Evolutionary conservation across 2,888 invertebrate species (phyloP).

Genomic region (Ectemnius lituratus): DNA sequence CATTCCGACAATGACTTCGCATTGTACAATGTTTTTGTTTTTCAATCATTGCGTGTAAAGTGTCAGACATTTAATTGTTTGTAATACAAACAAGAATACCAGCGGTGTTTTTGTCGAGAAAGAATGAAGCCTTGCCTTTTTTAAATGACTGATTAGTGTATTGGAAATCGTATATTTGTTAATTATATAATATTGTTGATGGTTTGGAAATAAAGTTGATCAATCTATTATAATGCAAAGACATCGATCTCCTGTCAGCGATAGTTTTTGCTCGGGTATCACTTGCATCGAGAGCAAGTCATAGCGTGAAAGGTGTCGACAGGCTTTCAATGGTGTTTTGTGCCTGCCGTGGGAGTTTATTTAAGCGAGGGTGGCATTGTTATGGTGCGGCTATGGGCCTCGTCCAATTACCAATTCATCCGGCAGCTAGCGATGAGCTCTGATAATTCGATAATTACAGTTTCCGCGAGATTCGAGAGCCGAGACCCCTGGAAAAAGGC

Average conservation of each 20-base stretch:
- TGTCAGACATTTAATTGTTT: no score
- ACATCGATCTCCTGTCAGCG: no score
- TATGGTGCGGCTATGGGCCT: slow-evolving; percentile 21
- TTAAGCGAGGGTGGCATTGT: slow-evolving; percentile 47
- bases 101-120: no score
- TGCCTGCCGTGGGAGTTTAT: slow-evolving; percentile 44
- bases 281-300: slow-evolving; percentile 38
- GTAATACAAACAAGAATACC: no score
- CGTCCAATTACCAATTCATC: slow-evolving; percentile 50
- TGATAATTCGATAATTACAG: slow-evolving; percentile 38
- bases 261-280: slow-evolving; percentile 19
- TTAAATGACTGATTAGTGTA: no score
- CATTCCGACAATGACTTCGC: slow-evolving; percentile 43
- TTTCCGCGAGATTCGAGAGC: slow-evolving; percentile 24
- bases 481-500: slow-evolving; percentile 20
- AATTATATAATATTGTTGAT: no score
- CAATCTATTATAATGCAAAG: no score
- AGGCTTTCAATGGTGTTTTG: slow-evolving; percentile 45
- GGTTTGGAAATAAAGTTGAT: no score
- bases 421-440: slow-evolving; percentile 27
- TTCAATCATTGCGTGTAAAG: no score
- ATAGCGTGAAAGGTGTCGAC: slow-evolving; percentile 39
- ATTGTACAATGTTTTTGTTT: slow-evolving; percentile 26
- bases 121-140: no score
- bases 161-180: no score